phyloP scores from a whole-genome alignment of 1,140 invertebrate species.

The Acromyrmex heyeri region DNA sequence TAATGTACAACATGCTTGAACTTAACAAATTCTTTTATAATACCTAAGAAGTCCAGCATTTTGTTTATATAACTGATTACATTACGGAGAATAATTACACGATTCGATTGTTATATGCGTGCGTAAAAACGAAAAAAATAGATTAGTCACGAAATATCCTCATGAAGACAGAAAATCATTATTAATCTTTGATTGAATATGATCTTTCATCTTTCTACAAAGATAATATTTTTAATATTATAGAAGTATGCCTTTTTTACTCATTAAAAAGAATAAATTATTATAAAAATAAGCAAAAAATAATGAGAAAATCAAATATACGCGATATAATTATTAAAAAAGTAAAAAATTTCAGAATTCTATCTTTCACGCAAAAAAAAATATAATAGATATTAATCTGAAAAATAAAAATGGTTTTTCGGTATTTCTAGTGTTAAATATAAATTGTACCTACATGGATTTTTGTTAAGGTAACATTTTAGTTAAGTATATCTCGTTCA shows the following conservation, averaged over 20 bases:
- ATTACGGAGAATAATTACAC: not conserved
- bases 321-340: too few species aligned
- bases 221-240: not conserved
- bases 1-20: not conserved
- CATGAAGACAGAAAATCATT: not conserved
- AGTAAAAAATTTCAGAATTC: too few species aligned
- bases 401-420: too few species aligned
- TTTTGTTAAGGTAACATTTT: not conserved
- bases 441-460: not conserved
- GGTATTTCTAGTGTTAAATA: too few species aligned
- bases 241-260: too few species aligned
- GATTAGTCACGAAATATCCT: not conserved
- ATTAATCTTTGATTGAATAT: not conserved
- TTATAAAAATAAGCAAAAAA: too few species aligned
- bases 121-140: not conserved
- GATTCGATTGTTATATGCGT: not conserved
- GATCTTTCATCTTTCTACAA: not conserved
- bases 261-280: too few species aligned
- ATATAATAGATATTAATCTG: too few species aligned
- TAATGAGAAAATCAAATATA: too few species aligned
- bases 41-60: not conserved
- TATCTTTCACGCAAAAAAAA: too few species aligned
- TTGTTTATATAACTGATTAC: not conserved
- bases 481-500: not conserved
- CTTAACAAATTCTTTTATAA: not conserved